These are phyloP conservation scores for Yponomeuta plumbellus DNA, from an alignment of 2,888 invertebrate genomes.

Conservation along the genomic window DNA sequence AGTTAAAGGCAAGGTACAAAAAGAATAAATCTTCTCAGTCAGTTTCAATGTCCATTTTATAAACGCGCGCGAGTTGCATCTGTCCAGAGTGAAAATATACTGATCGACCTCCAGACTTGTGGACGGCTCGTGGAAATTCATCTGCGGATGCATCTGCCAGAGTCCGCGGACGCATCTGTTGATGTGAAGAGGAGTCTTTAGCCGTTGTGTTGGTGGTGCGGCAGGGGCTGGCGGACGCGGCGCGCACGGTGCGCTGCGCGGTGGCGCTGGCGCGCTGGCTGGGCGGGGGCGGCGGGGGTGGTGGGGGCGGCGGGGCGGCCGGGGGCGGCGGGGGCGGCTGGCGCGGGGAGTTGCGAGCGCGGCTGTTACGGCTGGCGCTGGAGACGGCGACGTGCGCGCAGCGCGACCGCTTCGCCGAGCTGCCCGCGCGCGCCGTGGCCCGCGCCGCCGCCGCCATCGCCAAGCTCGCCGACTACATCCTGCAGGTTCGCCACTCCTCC, in stretches of 20 bases:
- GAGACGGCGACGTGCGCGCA: constrained; percentile 95
- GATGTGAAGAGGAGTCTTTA: too few species aligned
- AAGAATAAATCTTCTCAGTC: too few species aligned
- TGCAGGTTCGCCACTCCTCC: constrained; percentile 80
- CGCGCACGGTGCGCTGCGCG: constrained; percentile 87
- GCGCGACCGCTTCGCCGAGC: constrained; percentile 91
- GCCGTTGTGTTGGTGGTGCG: too few species aligned
- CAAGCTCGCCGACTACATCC: constrained; percentile 88
- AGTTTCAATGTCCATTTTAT: too few species aligned
- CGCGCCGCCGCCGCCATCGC: constrained; percentile 85
- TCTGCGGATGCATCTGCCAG: too few species aligned
- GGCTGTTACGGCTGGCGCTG: constrained; percentile 85
- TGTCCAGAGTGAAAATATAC: too few species aligned
- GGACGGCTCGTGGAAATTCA: too few species aligned
- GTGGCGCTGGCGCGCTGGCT: constrained; percentile 95
- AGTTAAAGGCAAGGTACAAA: too few species aligned
- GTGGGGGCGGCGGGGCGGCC: constrained; percentile 77
- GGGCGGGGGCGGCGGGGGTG: constrained; percentile 78
- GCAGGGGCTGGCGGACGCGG: constrained; percentile 85
- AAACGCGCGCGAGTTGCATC: too few species aligned
- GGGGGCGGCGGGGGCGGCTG: constrained; percentile 35
- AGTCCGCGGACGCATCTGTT: too few species aligned
- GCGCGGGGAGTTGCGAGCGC: constrained; percentile 47
- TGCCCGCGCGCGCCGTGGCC: constrained; percentile 86
- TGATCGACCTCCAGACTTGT: too few species aligned